Percentiles rank a stretch among this genome's conserved stretches.
phyloP scores from a whole-genome alignment of 2,113 vertebrate species.

The Aspidoscelis tigris region DNA sequence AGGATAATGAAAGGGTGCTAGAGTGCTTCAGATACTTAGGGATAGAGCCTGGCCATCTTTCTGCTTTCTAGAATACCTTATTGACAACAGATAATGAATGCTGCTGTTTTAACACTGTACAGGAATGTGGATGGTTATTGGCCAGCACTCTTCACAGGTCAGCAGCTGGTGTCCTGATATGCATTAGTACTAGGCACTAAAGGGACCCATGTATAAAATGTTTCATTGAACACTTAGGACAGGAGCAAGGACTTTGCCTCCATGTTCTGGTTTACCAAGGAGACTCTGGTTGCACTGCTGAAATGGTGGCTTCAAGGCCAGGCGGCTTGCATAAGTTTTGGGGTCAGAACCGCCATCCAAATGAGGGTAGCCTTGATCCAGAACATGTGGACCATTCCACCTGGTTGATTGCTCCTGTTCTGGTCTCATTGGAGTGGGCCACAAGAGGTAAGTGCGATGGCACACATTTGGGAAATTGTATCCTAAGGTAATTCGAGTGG shows the following conservation, averaged over 20 bases:
- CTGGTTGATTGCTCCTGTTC: too few species aligned
- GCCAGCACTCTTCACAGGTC: neutral
- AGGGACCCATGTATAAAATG: neutral
- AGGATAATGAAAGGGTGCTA: neutral
- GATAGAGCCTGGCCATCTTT: neutral
- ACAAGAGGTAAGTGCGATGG: too few species aligned
- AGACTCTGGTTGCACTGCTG: too few species aligned
- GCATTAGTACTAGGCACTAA: neutral
- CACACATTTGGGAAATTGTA: neutral
- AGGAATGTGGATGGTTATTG: neutral
- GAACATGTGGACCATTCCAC: too few species aligned
- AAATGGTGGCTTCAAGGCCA: too few species aligned
- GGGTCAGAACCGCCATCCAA: too few species aligned
- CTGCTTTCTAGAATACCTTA: neutral
- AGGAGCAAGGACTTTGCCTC: too few species aligned
- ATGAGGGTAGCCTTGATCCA: too few species aligned
- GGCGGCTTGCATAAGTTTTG: too few species aligned
- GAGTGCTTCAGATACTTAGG: neutral
- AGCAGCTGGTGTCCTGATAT: neutral
- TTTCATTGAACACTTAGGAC: neutral
- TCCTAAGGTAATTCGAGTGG: neutral
- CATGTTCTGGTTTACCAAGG: too few species aligned
- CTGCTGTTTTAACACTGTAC: neutral
- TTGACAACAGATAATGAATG: neutral
- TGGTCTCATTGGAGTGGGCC: too few species aligned